Conservation (phyloP, 2,113 vertebrate species). For the Prunella fulvescens region DNA sequence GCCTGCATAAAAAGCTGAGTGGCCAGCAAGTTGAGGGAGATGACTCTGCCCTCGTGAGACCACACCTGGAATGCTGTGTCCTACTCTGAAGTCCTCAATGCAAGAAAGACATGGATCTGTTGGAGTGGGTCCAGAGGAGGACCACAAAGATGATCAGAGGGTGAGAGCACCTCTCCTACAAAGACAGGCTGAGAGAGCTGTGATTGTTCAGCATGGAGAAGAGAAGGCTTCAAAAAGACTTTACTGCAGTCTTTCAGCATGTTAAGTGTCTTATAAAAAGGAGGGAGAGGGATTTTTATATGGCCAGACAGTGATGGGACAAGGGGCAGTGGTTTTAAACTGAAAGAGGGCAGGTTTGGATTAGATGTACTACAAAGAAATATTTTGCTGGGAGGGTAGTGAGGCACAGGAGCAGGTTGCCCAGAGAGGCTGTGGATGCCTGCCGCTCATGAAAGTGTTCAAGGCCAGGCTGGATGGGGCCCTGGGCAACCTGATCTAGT, state of each 20-base stretch:
- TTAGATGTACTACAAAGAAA: neutral
- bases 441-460: neutral
- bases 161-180: neutral
- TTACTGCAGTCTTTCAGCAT: neutral
- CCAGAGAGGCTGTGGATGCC: neutral
- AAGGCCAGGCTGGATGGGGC: neutral
- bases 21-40: neutral
- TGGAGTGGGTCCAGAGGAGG: neutral
- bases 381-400: neutral
- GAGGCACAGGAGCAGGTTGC: neutral
- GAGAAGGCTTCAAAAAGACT: neutral
- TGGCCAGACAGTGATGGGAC: accelerated
- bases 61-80: neutral
- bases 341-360: neutral
- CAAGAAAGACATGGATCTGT: neutral
- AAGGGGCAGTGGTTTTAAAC: neutral
- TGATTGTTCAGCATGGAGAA: neutral
- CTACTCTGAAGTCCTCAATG: neutral
- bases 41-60: neutral
- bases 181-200: neutral
- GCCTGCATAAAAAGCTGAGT: neutral
- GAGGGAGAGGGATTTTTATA: neutral
- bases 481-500: neutral
- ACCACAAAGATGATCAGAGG: neutral
- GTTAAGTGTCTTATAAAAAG: neutral